phyloP scores from a whole-genome alignment of 2,797 vertebrate species.

The Pseudochirops cupreus region DNA sequence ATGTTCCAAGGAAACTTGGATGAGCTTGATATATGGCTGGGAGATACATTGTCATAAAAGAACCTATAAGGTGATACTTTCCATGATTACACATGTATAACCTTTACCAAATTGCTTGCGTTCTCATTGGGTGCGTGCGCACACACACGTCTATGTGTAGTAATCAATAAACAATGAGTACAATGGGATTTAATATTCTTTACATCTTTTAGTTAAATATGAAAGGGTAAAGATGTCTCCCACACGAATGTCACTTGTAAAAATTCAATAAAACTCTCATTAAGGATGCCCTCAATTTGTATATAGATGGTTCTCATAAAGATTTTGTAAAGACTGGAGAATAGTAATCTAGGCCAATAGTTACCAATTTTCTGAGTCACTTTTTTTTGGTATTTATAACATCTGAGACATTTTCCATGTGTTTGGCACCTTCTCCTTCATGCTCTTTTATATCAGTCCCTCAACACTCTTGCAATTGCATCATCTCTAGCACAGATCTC shows the following conservation, averaged over 20 bases:
- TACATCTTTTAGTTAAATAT: no score
- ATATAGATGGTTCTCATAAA: background rate
- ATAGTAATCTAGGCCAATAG: background rate
- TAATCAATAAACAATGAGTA: no score
- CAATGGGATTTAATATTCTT: no score
- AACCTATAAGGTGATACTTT: no score
- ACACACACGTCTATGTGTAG: no score
- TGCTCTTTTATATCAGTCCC: background rate
- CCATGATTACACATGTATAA: no score
- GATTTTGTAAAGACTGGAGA: background rate
- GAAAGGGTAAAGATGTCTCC: no score
- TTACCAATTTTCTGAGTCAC: background rate
- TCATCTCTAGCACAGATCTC: background rate
- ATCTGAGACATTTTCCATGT: background rate
- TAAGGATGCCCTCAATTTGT: background rate
- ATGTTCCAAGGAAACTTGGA: no score
- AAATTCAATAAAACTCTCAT: background rate
- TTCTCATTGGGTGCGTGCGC: no score
- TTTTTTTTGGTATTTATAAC: background rate
- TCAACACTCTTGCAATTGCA: background rate
- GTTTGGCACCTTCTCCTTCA: background rate
- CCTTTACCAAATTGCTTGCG: no score
- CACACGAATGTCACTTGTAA: background rate
- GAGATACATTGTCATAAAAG: no score
- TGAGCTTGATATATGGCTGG: no score